These are phyloP conservation scores for Isaurus tuberculatus DNA, from an alignment of 92 coral and sea anemone genomes.

Conservation along the genomic window DNA sequence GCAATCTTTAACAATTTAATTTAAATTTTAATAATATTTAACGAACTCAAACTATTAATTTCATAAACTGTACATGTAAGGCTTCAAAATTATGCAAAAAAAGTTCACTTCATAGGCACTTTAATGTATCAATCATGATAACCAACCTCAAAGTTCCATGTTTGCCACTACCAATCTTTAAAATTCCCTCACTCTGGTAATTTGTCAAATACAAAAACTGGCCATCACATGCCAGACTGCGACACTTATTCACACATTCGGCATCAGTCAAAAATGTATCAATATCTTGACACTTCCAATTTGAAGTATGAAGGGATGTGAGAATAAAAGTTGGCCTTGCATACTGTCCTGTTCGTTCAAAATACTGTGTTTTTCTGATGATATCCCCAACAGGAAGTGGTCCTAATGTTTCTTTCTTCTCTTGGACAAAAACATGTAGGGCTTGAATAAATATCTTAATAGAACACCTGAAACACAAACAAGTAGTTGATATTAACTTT, in stretches of 20 bases:
- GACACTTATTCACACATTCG: slow-evolving; percentile 51
- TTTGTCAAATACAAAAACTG: slow-evolving; percentile 76
- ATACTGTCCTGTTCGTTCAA: slow-evolving; percentile 69
- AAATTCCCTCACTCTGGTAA: slow-evolving; percentile 71
- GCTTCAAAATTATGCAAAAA: no score
- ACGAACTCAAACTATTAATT: no score
- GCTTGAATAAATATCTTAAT: slow-evolving; percentile 78
- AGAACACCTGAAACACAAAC: slow-evolving; percentile 71
- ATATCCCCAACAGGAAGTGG: slow-evolving; percentile 64
- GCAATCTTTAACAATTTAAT: no score
- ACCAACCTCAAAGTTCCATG: slow-evolving; percentile 82
- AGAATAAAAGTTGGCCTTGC: slow-evolving; percentile 67
- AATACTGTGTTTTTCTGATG: slow-evolving; percentile 66
- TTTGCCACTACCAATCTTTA: slow-evolving; percentile 92
- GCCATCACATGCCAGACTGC: slow-evolving; percentile 84
- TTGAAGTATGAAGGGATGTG: slow-evolving; percentile 72
- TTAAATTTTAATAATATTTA: no score
- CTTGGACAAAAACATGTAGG: slow-evolving; percentile 67
- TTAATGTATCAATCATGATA: no score
- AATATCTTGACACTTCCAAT: slow-evolving; percentile 72
- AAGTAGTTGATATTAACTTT: no score
- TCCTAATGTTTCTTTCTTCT: slow-evolving; percentile 56
- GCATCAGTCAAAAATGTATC: slow-evolving; percentile 42
- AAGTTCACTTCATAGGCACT: no score
- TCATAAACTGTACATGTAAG: no score